Evolutionary conservation across 2,113 vertebrate species (phyloP).

Genomic region (Pongo pygmaeus): DNA sequence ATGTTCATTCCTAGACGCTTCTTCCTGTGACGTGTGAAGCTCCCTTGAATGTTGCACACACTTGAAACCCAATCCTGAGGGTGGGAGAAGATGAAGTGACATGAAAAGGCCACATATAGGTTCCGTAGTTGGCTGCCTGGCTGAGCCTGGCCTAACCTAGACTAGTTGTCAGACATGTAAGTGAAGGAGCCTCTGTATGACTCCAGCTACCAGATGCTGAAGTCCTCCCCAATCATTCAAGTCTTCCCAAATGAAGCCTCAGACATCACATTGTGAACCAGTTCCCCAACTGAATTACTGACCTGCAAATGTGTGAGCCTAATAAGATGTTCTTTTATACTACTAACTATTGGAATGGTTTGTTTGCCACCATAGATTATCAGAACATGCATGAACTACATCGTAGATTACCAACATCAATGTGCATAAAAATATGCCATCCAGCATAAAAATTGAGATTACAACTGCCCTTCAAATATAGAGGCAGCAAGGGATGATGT

Average conservation of each 20-base stretch:
- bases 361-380: background rate
- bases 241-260: background rate
- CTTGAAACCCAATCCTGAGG: background rate
- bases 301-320: background rate
- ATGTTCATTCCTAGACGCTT: background rate
- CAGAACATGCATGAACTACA: background rate
- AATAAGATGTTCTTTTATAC: background rate
- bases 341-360: background rate
- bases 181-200: background rate
- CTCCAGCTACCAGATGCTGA: background rate
- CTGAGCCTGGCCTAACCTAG: background rate
- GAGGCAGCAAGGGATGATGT: background rate
- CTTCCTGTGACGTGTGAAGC: background rate
- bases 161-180: background rate
- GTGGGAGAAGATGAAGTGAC: background rate
- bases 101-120: background rate
- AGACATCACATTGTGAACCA: background rate
- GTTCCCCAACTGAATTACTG: background rate
- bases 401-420: background rate
- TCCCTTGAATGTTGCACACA: background rate
- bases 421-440: background rate
- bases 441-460: background rate
- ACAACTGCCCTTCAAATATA: background rate
- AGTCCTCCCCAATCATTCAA: background rate
- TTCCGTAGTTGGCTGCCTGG: background rate